Evolutionary conservation across 2,113 vertebrate species (phyloP).

Genomic region (Tragelaphus imberbis): DNA sequence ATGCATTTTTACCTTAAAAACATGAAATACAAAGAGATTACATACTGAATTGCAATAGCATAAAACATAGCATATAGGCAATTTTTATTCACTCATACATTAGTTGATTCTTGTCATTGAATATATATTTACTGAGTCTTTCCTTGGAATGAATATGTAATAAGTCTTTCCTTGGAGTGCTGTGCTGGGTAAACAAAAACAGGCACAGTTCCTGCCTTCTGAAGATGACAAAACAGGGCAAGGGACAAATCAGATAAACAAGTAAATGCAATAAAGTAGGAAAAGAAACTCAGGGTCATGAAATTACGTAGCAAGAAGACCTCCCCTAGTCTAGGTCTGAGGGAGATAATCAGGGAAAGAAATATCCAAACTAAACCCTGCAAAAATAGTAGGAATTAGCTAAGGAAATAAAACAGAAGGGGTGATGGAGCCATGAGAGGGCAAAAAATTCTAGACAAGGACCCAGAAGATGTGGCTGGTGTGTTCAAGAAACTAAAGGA

Average conservation of each 20-base stretch:
- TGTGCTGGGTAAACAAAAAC: not conserved
- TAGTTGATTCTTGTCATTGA: not conserved
- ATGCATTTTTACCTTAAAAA: constrained; percentile 87
- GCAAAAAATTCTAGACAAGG: not conserved
- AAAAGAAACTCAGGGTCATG: not conserved
- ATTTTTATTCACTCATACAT: not conserved
- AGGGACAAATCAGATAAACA: not conserved
- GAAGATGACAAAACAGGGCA: not conserved
- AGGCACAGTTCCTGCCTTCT: not conserved
- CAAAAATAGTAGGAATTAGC: not conserved
- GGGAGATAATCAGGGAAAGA: not conserved
- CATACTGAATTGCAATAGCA: not conserved
- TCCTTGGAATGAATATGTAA: not conserved
- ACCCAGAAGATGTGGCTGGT: not conserved
- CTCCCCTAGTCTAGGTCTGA: not conserved
- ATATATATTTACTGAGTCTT: not conserved
- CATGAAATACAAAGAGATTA: constrained; percentile 18
- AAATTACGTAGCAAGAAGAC: not conserved
- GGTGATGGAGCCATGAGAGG: not conserved
- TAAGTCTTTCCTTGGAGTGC: not conserved
- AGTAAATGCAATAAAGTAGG: not conserved
- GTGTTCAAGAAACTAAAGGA: not conserved
- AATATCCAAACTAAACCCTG: not conserved
- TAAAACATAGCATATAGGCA: not conserved
- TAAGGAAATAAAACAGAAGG: not conserved